Conservation (phyloP, 2,797 vertebrate species). For the Anabacerthia variegaticeps region DNA sequence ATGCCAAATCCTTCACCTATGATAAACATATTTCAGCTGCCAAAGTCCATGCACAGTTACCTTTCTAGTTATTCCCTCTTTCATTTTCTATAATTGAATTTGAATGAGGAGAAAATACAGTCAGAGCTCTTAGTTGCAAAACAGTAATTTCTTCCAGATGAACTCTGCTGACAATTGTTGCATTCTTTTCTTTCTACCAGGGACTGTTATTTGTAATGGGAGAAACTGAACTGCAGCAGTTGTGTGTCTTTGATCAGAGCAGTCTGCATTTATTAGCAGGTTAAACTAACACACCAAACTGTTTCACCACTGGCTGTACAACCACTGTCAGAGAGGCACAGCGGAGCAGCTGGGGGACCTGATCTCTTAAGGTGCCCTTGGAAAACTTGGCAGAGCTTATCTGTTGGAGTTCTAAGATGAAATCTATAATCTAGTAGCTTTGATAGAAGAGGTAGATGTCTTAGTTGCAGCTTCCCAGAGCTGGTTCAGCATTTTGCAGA, state of each 20-base stretch:
- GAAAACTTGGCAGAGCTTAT: background rate
- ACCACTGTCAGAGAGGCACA: background rate
- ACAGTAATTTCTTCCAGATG: background rate
- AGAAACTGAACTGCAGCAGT: background rate
- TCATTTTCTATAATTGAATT: background rate
- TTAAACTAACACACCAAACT: background rate
- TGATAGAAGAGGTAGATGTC: conserved; percentile 71
- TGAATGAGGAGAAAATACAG: background rate
- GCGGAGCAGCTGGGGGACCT: background rate
- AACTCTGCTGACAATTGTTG: background rate
- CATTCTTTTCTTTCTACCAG: background rate
- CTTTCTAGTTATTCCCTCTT: background rate
- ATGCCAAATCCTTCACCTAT: background rate
- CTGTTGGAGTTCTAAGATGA: background rate
- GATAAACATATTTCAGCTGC: background rate
- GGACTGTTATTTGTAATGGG: background rate
- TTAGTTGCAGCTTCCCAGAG: conserved; percentile 62
- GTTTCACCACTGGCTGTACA: background rate
- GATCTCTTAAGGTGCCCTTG: background rate
- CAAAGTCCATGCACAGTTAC: background rate
- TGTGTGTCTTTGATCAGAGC: background rate
- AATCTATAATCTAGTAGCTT: conserved; percentile 29
- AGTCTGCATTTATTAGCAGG: background rate
- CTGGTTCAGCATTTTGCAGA: conserved; percentile 34
- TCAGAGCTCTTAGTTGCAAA: background rate